A percentile compares a stretch with the other conserved stretches of the same genome.
These are phyloP conservation scores for Acanthurus leucopareius DNA, from an alignment of 2,797 vertebrate species.

Conservation along the genomic window DNA sequence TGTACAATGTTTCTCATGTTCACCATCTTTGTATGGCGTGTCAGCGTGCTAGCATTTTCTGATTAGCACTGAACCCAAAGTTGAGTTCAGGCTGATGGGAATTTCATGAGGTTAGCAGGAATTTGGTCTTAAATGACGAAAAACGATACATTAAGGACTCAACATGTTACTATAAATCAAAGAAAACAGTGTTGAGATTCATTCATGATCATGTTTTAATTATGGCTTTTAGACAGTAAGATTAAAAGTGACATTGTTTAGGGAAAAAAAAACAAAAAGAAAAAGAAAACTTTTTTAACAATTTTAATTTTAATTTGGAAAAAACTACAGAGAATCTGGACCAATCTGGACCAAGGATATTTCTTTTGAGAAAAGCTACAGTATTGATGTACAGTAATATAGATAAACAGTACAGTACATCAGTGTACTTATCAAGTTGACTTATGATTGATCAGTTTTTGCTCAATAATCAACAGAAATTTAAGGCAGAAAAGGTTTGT, in stretches of 20 bases:
- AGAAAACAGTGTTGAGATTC: background rate
- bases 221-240: slow-evolving; percentile 11
- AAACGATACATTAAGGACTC: no score
- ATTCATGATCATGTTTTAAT: slow-evolving; percentile 27
- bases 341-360: background rate
- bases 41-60: background rate
- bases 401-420: slow-evolving; percentile 12
- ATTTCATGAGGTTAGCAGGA: background rate
- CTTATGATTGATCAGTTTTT: background rate
- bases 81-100: background rate
- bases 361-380: slow-evolving; percentile 2
- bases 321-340: slow-evolving; percentile 1
- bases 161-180: background rate
- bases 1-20: background rate
- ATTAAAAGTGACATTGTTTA: background rate
- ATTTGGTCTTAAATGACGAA: background rate
- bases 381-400: slow-evolving; percentile 24
- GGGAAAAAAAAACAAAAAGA: slow-evolving; percentile 1
- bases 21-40: background rate
- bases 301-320: background rate
- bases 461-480: background rate
- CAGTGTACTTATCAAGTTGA: background rate
- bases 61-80: background rate
- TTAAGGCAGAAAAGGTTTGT: slow-evolving; percentile 13
- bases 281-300: slow-evolving; percentile 6